Conservation (phyloP, 2,888 invertebrate genomes). For the Microctonus aethiopoides region DNA sequence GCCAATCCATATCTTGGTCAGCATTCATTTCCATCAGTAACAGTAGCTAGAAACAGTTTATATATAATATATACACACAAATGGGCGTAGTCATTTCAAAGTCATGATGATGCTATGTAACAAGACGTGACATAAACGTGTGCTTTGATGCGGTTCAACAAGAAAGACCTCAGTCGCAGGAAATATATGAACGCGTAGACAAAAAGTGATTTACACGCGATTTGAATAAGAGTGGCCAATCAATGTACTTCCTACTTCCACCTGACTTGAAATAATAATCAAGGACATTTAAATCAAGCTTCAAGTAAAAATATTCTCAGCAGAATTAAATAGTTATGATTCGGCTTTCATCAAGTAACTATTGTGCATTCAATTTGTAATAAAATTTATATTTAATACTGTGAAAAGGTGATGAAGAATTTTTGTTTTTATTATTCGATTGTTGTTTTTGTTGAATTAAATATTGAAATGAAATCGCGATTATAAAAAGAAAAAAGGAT, state of each 20-base stretch:
- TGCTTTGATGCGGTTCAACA: background rate
- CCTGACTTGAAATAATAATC: background rate
- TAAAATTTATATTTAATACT: too few species aligned
- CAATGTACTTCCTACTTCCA: background rate
- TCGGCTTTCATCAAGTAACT: background rate
- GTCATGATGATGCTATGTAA: constrained; percentile 1
- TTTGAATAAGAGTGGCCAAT: background rate
- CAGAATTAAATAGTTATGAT: background rate
- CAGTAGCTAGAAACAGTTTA: constrained; percentile 14
- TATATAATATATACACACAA: background rate
- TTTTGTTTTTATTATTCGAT: too few species aligned
- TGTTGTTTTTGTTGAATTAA: too few species aligned
- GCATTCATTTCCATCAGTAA: constrained; percentile 1
- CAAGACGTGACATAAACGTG: constrained; percentile 31
- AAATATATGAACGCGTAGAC: background rate
- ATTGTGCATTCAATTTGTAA: too few species aligned
- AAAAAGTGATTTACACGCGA: background rate
- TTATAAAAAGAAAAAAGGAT: background rate
- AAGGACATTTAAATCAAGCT: background rate
- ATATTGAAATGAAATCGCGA: background rate
- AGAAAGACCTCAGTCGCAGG: background rate
- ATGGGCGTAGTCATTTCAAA: constrained; percentile 4
- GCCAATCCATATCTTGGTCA: background rate
- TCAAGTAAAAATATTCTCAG: background rate
- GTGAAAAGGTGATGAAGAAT: too few species aligned